Percentiles rank a stretch among this genome's conserved stretches.
These are phyloP conservation scores for Mantis religiosa DNA, from an alignment of 2,888 invertebrate genomes.

Conservation along the genomic window DNA sequence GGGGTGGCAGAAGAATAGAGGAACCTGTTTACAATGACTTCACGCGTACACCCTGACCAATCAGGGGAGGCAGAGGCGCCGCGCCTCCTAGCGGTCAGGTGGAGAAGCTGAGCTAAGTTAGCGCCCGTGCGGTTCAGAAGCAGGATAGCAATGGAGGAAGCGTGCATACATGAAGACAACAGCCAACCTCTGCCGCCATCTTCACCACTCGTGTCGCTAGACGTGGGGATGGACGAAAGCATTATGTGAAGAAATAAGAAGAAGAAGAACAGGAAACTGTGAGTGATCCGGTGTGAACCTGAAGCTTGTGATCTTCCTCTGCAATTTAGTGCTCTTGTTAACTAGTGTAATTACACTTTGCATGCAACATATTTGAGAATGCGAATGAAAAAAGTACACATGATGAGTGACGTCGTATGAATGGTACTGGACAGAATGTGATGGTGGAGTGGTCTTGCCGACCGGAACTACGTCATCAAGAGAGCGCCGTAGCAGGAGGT, in stretches of 20 bases:
- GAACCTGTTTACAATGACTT: background rate
- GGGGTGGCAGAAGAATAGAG: background rate
- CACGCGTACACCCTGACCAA: background rate
- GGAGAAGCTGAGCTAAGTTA: background rate
- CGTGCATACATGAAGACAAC: background rate
- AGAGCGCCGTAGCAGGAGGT: background rate
- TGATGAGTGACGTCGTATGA: background rate
- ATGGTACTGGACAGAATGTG: background rate
- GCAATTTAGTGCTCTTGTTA: background rate
- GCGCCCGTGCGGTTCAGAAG: background rate
- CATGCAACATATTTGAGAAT: background rate
- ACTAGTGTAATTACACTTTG: background rate
- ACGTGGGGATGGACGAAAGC: background rate
- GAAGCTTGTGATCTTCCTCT: background rate
- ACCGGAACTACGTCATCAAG: conserved; percentile 11
- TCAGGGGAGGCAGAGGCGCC: background rate
- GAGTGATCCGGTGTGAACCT: background rate
- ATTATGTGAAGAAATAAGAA: background rate
- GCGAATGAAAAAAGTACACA: background rate
- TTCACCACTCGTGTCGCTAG: background rate
- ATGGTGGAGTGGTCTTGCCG: background rate
- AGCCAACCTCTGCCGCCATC: background rate
- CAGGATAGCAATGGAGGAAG: background rate
- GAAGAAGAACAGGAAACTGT: background rate
- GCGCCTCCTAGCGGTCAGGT: background rate